Evolutionary conservation across 2,113 vertebrate species (phyloP), one percentile per base, ranked within the genome.

Genomic region (Poeciliopsis turrubarensis): DNA sequence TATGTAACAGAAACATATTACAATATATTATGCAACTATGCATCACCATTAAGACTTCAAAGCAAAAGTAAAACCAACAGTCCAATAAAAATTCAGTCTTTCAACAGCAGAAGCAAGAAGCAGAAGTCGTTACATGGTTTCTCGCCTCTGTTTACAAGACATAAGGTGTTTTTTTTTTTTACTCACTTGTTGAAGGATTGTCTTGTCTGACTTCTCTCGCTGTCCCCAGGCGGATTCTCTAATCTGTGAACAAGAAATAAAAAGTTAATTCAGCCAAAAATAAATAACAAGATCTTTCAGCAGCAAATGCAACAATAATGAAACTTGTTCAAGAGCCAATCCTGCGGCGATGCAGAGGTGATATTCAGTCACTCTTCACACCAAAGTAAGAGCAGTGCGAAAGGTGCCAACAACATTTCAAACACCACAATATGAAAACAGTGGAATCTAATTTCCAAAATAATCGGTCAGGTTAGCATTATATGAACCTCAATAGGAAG

Each of bases 151-250:
- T 68, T 27, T 9, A 57, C 9, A 13, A 84, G 39, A 62, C 12
- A 15, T 19, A 14, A 14, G 31, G 22, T 57, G 51, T 0, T 25
- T 19, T 27, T 15, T 47, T 22, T 31, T 5, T 41, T 80, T 67
- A 51, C 93, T 91, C 78, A 95, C 94, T 80, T 94, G 89, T 95
- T 92, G 85, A 95, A 95, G 63, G 89, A 81, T 62, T 92, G 92
- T 64, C 93, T 91, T 0, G 27, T 92, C 31, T 82, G 87, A 77
- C 93, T 92, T 68, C n/a, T 69, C 64, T 78, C 87, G 12, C 41
- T 81, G 10, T 89, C 89, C n/a, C 94, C 93, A 0, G 94, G 94
- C 30, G 92, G 94, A 39, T 91, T 69, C 74, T 91, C 92, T 83
- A 95, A 75, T 80, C 94, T 95, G 84, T 8, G 60, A 47, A 51